Base-by-base conservation (phyloP, 2,888 invertebrate genomes). In the Rhynchonema sp. region DNA sequence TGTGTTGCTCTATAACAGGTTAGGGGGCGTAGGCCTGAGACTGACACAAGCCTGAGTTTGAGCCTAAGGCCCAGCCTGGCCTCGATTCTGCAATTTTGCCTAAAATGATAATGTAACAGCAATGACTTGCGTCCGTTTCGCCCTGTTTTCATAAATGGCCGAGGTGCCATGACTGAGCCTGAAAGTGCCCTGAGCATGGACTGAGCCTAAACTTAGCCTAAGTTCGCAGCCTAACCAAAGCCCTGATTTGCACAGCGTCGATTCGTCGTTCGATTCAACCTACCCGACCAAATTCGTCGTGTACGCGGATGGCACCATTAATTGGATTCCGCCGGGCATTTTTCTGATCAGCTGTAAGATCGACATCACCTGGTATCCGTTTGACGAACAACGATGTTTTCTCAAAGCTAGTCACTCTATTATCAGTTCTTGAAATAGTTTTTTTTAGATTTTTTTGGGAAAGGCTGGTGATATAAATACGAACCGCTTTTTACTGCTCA, bases 1-100 rank as follows among this genome's bases (percentile, higher is more conserved):
- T 77, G 88, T 94, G 69, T 86, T 94, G 71, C 89, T 94, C 89
- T 94, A 94, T 81, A 94, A 94, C 83, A 94, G 92, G 90, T 89
- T 80, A 20, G 17, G 38, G 6, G 38, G 38, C 38, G 38, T 13
- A 38, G 38, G 17, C 17, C 38, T 13, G 38, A 38, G 38, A 38
- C 38, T 38, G 38, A 38, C 6, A 38, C 6, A 38, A 6, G 6
- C 17, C 9, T 17, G 38, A 38, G 6, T 17, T 38, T 38, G 38
- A 38, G 17, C 38, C 6, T 13, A 38, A 38, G 17, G 38, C 38
- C 17, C 38, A n/a, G n/a, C n/a, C n/a, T n/a, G n/a, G n/a, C n/a
- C n/a, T n/a, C n/a, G n/a, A n/a, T n/a, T n/a, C n/a, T n/a, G n/a
- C n/a, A n/a, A n/a, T n/a, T n/a, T n/a, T n/a, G n/a, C n/a, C n/a